Conservation (phyloP, 2,888 invertebrate species). For the Chirona hameri region DNA sequence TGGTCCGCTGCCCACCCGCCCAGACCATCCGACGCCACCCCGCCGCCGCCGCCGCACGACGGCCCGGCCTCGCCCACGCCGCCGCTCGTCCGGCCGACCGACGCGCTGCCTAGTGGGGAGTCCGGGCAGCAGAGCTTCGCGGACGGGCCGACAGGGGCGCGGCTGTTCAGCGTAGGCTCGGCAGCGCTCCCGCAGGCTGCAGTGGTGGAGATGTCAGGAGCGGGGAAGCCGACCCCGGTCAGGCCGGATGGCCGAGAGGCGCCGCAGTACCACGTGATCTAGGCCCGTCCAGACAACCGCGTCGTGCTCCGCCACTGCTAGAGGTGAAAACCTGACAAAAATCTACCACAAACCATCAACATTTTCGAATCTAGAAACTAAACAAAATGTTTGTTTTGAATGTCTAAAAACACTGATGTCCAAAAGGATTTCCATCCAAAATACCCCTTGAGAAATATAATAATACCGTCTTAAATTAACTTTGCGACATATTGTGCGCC, state of each 20-base stretch:
- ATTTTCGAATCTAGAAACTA: no score
- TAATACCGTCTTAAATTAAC: no score
- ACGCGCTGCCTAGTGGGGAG: neutral
- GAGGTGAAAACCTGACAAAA: no score
- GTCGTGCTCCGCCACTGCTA: no score
- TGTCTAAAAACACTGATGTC: no score
- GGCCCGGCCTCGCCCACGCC: neutral
- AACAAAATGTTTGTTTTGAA: no score
- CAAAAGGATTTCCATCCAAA: no score
- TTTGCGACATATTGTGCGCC: no score
- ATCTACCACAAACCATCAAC: no score
- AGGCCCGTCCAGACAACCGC: neutral
- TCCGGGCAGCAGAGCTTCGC: neutral
- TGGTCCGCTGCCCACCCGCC: neutral
- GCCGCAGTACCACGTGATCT: slow-evolving; percentile 1
- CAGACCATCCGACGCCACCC: neutral
- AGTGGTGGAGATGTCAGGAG: neutral
- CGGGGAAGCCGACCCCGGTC: neutral
- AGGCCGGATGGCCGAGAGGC: neutral
- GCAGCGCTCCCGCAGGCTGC: neutral
- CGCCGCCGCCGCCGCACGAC: neutral
- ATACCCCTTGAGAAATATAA: no score
- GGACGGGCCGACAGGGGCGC: neutral
- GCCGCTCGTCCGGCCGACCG: neutral
- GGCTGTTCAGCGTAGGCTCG: neutral